A percentile compares a stretch with the other conserved stretches of the same genome.
These are phyloP conservation scores for Neoaliturus tenellus DNA, from an alignment of 2,888 invertebrate genomes.

Conservation along the genomic window DNA sequence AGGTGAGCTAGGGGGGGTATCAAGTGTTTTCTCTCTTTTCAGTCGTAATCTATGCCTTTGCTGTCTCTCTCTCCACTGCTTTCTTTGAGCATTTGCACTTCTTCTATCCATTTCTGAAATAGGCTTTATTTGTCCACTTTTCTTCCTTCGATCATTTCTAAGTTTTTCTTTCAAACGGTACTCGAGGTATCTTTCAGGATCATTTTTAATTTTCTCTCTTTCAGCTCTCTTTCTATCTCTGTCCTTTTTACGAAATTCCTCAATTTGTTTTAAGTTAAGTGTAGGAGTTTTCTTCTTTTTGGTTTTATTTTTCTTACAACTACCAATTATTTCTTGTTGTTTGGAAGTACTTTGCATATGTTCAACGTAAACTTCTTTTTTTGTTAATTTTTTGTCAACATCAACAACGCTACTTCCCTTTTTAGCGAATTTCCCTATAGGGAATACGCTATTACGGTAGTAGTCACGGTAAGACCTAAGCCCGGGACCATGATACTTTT, in stretches of 20 bases:
- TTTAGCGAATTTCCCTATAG: no score
- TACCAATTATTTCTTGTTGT: neutral
- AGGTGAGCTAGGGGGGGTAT: conserved; percentile 17
- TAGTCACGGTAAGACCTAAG: no score
- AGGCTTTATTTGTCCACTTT: conserved; percentile 23
- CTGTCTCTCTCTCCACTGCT: conserved; percentile 35
- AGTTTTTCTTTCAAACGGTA: conserved; percentile 17
- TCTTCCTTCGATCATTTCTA: neutral
- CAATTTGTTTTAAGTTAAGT: conserved; percentile 21
- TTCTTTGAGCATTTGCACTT: conserved; percentile 34
- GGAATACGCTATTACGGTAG: no score
- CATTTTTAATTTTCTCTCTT: conserved; percentile 15
- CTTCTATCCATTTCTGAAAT: conserved; percentile 30
- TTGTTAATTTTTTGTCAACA: neutral
- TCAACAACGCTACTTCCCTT: conserved; percentile 3
- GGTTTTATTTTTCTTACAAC: conserved; percentile 16
- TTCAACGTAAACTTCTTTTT: conserved; percentile 10
- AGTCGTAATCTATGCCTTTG: conserved; percentile 19
- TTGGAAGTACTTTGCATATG: conserved; percentile 10
- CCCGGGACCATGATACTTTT: no score
- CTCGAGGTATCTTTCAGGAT: conserved; percentile 29
- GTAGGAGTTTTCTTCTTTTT: conserved; percentile 26
- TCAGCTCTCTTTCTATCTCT: conserved; percentile 8
- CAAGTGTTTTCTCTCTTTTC: conserved; percentile 20
- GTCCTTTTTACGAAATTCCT: neutral